Evolutionary conservation across 2,797 vertebrate genomes (phyloP).

Genomic region (Sebastes flavidus): DNA sequence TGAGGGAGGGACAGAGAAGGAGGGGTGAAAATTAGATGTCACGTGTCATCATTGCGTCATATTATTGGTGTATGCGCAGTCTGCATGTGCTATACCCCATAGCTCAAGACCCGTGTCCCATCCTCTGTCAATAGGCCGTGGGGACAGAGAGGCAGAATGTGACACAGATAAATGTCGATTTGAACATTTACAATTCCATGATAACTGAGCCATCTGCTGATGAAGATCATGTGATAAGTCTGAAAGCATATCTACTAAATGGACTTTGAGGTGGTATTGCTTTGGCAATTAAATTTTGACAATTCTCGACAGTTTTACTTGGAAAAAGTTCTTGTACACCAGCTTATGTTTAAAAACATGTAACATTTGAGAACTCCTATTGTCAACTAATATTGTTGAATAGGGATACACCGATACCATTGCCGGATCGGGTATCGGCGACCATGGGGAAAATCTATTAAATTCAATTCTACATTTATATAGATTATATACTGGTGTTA

Average conservation of each 20-base stretch:
- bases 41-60: no score
- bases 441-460: no score
- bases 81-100: no score
- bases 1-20: background rate
- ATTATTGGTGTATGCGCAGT: no score
- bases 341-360: background rate
- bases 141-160: background rate
- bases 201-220: background rate
- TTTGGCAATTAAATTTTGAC: background rate
- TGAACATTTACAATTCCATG: background rate
- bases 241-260: background rate
- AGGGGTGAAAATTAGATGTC: no score
- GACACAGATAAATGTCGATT: background rate
- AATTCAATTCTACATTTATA: no score
- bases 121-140: no score
- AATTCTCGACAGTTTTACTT: background rate
- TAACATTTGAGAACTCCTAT: background rate
- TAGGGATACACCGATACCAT: rapidly evolving
- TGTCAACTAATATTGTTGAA: background rate
- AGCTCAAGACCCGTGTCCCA: no score
- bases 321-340: background rate
- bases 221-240: background rate
- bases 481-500: background rate
- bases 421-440: no score
- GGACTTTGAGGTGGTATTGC: background rate